Percentiles rank a stretch among this genome's conserved stretches.
Evolutionary conservation across 2,888 invertebrate species (phyloP).

Genomic region (Orthosia cruda): DNA sequence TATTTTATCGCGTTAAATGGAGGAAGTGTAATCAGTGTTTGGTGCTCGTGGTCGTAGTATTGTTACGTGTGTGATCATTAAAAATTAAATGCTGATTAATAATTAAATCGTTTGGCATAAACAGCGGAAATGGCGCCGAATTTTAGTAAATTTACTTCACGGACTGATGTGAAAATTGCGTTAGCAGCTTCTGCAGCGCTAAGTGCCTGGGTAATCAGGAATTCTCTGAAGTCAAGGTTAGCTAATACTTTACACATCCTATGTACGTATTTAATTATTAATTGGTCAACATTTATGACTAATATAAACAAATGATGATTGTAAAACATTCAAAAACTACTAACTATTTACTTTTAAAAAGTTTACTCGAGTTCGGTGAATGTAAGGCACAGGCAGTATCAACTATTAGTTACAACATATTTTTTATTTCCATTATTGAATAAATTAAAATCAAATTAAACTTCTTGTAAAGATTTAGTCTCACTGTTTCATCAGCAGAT

Average conservation of each 20-base stretch:
- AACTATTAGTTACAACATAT: neutral
- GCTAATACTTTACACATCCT: constrained; percentile 25
- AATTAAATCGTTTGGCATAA: constrained; percentile 45
- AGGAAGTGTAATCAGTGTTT: constrained; percentile 50
- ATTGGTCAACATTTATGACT: neutral
- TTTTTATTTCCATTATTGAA: neutral
- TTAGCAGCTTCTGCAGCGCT: constrained; percentile 93
- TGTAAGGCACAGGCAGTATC: neutral
- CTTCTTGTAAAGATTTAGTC: neutral
- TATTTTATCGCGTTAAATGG: constrained; percentile 33
- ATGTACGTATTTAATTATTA: neutral
- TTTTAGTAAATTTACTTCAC: constrained; percentile 94
- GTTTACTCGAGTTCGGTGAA: neutral
- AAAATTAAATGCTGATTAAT: constrained; percentile 60
- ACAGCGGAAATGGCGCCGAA: constrained; percentile 93
- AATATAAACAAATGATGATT: neutral
- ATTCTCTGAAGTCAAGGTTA: constrained; percentile 90
- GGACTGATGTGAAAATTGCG: constrained; percentile 93
- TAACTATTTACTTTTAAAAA: neutral
- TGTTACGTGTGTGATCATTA: constrained; percentile 49
- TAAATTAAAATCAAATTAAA: neutral
- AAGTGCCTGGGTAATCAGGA: constrained; percentile 91
- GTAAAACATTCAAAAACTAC: neutral
- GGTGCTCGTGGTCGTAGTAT: constrained; percentile 60
- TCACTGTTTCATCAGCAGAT: neutral